A percentile compares a stretch with the other conserved stretches of the same genome.
Conservation (phyloP, 2,888 invertebrate species). For the Nasonovia ribisnigri region DNA sequence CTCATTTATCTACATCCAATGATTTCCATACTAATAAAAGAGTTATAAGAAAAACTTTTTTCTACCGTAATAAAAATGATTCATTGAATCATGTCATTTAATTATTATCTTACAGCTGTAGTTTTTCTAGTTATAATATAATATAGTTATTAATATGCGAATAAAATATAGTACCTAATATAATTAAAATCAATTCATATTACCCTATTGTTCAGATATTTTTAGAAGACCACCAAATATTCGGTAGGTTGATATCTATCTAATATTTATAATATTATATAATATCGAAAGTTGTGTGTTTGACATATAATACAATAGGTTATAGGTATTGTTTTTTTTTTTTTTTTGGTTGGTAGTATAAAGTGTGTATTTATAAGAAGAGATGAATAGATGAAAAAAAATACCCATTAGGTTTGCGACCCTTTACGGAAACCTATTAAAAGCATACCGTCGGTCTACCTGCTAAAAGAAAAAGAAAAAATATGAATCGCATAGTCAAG, state of each 20-base stretch:
- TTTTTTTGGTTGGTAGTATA: background rate
- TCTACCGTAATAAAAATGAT: background rate
- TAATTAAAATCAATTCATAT: background rate
- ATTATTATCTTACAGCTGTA: background rate
- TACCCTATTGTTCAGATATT: background rate
- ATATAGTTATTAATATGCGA: background rate
- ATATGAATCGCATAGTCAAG: background rate
- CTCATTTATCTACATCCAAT: background rate
- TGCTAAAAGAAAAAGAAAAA: background rate
- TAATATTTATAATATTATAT: background rate
- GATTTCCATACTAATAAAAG: background rate
- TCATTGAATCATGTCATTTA: background rate
- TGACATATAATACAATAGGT: background rate
- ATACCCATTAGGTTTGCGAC: background rate
- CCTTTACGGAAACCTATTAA: background rate
- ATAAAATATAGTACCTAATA: background rate
- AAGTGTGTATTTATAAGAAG: background rate
- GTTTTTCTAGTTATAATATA: background rate
- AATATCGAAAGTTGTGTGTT: background rate
- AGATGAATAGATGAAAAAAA: background rate
- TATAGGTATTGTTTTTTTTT: background rate
- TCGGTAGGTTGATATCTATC: background rate
- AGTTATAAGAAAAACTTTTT: background rate
- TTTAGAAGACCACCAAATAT: background rate
- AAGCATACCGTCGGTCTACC: background rate